phyloP scores from a whole-genome alignment of 2,797 vertebrate species.

The Tragopan temminckii region DNA sequence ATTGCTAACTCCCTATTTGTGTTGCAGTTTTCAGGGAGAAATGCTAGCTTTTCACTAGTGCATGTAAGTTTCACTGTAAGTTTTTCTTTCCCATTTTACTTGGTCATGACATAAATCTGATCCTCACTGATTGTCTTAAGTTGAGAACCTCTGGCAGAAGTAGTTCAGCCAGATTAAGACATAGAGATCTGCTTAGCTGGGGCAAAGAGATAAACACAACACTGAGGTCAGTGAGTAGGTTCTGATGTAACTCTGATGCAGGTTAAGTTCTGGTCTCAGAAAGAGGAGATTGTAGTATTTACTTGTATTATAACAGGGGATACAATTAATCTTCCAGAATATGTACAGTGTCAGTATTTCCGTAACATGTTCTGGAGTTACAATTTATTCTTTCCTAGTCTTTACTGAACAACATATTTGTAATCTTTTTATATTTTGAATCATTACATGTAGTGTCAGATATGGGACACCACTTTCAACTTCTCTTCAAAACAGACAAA shows the following conservation, averaged over 20 bases:
- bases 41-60: neutral
- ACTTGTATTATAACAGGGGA: neutral
- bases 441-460: neutral
- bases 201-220: neutral
- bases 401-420: neutral
- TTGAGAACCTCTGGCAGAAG: neutral
- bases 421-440: neutral
- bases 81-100: neutral
- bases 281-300: neutral
- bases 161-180: neutral
- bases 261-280: neutral
- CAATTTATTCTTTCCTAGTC: neutral
- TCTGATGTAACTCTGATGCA: neutral
- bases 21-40: neutral
- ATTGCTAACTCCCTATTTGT: neutral
- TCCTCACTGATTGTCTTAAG: neutral
- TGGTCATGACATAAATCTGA: neutral
- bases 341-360: neutral
- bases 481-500: neutral
- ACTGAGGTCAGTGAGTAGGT: neutral
- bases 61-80: neutral
- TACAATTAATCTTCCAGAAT: neutral
- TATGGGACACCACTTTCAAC: neutral
- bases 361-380: neutral
- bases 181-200: neutral